Evolutionary conservation across 2,113 vertebrate genomes (phyloP).

Genomic region (Chionis minor): DNA sequence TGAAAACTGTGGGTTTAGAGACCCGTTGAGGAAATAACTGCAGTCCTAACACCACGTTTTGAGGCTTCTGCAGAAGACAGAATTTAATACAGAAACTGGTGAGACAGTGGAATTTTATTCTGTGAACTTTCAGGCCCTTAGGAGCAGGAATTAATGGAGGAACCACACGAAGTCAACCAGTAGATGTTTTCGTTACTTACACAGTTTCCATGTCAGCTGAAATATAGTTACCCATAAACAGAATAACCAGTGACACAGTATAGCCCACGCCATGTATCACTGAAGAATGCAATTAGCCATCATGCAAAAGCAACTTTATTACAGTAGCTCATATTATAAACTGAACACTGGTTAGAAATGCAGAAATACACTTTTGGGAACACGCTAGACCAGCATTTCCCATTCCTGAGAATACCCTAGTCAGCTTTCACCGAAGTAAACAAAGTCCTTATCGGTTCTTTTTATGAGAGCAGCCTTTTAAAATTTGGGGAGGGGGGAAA

Average conservation of each 20-base stretch:
- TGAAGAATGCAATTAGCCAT: slow-evolving; percentile 20
- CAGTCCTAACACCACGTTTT: not conserved
- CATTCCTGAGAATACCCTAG: not conserved
- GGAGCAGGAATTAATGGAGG: slow-evolving; percentile 19
- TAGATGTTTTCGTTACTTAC: not conserved
- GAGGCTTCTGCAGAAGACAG: slow-evolving; percentile 37
- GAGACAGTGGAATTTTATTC: slow-evolving; percentile 37
- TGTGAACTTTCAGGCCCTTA: not conserved
- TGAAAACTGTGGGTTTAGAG: slow-evolving; percentile 27
- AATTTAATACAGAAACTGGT: slow-evolving; percentile 30
- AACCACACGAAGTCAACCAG: slow-evolving; percentile 21
- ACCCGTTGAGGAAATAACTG: slow-evolving; percentile 4
- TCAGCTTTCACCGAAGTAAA: not conserved
- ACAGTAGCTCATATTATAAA: not conserved
- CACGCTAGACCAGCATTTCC: not conserved
- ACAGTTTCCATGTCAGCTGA: slow-evolving; percentile 27
- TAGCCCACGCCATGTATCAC: not conserved
- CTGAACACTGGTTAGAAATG: not conserved
- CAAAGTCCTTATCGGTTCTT: not conserved
- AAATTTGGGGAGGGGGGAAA: not conserved
- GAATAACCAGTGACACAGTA: not conserved
- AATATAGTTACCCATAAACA: not conserved
- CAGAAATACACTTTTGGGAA: not conserved
- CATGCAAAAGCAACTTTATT: not conserved
- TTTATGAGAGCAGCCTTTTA: not conserved